phyloP scores from a whole-genome alignment of 2,888 invertebrate genomes.

The Tipula unca region DNA sequence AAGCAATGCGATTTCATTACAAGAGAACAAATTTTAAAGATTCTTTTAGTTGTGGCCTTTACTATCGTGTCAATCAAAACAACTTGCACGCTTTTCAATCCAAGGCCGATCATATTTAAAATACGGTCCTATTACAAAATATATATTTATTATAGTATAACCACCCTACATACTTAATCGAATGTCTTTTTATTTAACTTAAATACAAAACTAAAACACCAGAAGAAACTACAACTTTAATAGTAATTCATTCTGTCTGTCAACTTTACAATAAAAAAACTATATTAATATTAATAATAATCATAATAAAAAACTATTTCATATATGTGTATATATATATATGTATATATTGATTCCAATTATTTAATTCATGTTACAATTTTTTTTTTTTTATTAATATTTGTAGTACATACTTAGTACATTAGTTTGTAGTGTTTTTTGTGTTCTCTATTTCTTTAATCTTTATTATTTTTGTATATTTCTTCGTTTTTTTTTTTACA shows the following conservation, averaged over 20 bases:
- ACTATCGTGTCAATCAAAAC: too few species aligned
- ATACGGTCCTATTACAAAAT: neutral
- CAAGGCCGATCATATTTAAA: neutral
- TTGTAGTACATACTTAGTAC: neutral
- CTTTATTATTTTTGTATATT: neutral
- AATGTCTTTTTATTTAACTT: neutral
- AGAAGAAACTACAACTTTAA: neutral
- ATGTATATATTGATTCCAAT: neutral
- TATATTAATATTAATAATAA: slow-evolving; percentile 14
- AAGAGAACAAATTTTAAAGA: too few species aligned
- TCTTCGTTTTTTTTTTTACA: neutral
- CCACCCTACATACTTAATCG: slow-evolving; percentile 1
- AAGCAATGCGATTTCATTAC: too few species aligned
- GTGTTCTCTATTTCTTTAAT: slow-evolving; percentile 8
- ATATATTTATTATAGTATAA: neutral
- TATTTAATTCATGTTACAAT: slow-evolving; percentile 8
- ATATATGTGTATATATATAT: neutral
- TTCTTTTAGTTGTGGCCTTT: too few species aligned
- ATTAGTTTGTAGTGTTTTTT: neutral
- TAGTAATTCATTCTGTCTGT: neutral
- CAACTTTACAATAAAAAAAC: neutral
- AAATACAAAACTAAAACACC: neutral
- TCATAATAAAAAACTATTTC: neutral
- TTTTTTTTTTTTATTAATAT: neutral
- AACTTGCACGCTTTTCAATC: neutral